These are phyloP conservation scores for Apocheima hispidaria DNA, from an alignment of 2,888 invertebrate genomes.

Conservation along the genomic window DNA sequence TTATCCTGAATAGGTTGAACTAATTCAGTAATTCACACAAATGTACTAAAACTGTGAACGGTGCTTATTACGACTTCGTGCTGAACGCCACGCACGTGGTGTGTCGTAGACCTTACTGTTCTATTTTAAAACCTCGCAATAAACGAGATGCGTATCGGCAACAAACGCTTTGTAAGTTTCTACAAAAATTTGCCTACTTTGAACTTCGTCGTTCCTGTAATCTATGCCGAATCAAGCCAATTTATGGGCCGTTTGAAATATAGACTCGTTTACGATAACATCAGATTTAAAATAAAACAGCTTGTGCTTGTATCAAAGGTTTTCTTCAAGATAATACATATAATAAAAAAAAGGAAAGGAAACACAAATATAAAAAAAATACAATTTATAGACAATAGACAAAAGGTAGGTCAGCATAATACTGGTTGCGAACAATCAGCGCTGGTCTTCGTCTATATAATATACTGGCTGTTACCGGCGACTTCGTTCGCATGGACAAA, in stretches of 20 bases:
- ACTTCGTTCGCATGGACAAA: too few relatives aligned
- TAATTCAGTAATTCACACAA: neutral
- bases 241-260: constrained; percentile 21
- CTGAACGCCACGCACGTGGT: constrained; percentile 17
- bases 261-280: constrained; percentile 7
- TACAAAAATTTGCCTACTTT: constrained; percentile 12
- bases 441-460: too few relatives aligned
- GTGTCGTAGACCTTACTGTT: constrained; percentile 2
- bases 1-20: too few relatives aligned
- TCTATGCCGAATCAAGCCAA: constrained; percentile 22
- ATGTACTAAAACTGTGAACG: neutral
- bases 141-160: constrained; percentile 24
- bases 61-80: constrained; percentile 16
- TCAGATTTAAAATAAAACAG: too few relatives aligned
- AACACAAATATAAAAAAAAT: too few relatives aligned
- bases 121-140: constrained; percentile 24
- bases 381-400: too few relatives aligned
- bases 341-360: too few relatives aligned
- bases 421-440: too few relatives aligned
- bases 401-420: too few relatives aligned
- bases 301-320: constrained; percentile 2
- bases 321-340: too few relatives aligned
- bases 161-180: constrained; percentile 20
- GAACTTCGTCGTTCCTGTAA: constrained; percentile 21
- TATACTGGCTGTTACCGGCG: too few relatives aligned